A percentile compares a stretch with the other conserved stretches of the same genome.
Conservation (phyloP, 2,797 vertebrate species). For the Harpagifer antarcticus region DNA sequence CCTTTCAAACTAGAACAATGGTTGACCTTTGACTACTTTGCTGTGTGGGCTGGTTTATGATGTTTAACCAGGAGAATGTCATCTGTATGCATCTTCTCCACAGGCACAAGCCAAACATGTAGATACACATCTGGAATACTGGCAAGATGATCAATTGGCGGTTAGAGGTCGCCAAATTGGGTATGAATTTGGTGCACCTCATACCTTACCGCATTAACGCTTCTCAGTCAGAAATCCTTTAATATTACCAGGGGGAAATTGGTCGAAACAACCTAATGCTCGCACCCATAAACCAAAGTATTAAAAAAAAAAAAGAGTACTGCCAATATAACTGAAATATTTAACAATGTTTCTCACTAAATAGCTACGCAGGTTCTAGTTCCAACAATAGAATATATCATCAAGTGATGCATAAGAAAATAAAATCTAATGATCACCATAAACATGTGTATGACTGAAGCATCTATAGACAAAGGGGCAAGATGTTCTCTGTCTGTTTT, state of each 20-base stretch:
- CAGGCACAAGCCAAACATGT: conserved; percentile 11
- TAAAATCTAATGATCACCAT: background rate
- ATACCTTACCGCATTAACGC: background rate
- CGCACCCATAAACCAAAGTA: background rate
- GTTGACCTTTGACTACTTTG: conserved; percentile 56
- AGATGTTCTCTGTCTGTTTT: too few relatives aligned
- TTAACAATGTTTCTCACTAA: background rate
- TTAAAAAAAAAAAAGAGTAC: background rate
- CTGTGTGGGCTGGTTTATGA: conserved; percentile 50
- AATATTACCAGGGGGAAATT: background rate
- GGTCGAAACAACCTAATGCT: background rate
- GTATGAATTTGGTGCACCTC: background rate
- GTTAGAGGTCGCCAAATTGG: background rate
- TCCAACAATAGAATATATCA: background rate
- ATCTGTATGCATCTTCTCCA: conserved; percentile 22
- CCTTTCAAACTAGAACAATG: conserved; percentile 45
- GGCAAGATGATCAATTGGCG: background rate
- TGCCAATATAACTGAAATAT: conserved; percentile 2
- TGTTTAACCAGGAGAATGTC: conserved; percentile 39
- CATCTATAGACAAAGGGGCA: too few relatives aligned
- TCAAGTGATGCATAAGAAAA: background rate
- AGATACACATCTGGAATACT: conserved; percentile 10
- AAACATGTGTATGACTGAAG: too few relatives aligned
- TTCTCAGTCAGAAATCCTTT: background rate
- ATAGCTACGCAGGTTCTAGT: background rate